Percentiles rank a stretch among this genome's conserved stretches.
Evolutionary conservation across 2,888 invertebrate species (phyloP).

Genomic region (Nasonia oneida): DNA sequence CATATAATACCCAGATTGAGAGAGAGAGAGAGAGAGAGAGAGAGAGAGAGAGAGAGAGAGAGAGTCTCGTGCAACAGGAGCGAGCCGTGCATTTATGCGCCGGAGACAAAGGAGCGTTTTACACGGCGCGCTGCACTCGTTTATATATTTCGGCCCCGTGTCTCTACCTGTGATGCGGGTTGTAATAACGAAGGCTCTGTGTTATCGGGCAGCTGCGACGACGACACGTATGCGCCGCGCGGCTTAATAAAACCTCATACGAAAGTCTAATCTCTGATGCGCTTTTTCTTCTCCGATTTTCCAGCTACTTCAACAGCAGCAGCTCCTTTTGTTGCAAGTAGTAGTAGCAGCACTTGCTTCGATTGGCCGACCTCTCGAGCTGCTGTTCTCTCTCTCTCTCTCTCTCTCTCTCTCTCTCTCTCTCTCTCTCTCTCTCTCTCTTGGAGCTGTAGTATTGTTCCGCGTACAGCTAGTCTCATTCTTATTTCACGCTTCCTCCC

Average conservation of each 20-base stretch:
- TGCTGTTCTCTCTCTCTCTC: not conserved
- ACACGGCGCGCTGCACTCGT: not conserved
- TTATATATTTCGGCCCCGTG: conserved; percentile 22
- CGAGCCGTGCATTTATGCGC: conserved; percentile 16
- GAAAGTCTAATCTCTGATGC: not conserved
- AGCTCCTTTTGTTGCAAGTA: too few relatives aligned
- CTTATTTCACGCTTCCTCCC: not conserved
- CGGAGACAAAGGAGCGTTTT: conserved; percentile 38
- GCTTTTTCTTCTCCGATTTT: not conserved
- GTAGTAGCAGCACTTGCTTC: not conserved
- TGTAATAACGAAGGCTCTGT: conserved; percentile 28
- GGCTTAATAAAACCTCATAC: conserved; percentile 36
- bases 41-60: not conserved
- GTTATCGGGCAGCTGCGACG: conserved; percentile 52
- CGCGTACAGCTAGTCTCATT: not conserved
- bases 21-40: too few relatives aligned
- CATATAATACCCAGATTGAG: not conserved
- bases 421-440: not conserved
- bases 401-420: too few relatives aligned
- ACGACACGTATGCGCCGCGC: conserved; percentile 35
- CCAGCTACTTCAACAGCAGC: not conserved
- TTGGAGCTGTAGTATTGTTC: not conserved
- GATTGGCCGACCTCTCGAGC: not conserved
- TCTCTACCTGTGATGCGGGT: conserved; percentile 24
- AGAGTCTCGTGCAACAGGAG: not conserved